Conservation (phyloP, 2,888 invertebrate genomes). For the Pandemis corylana region DNA sequence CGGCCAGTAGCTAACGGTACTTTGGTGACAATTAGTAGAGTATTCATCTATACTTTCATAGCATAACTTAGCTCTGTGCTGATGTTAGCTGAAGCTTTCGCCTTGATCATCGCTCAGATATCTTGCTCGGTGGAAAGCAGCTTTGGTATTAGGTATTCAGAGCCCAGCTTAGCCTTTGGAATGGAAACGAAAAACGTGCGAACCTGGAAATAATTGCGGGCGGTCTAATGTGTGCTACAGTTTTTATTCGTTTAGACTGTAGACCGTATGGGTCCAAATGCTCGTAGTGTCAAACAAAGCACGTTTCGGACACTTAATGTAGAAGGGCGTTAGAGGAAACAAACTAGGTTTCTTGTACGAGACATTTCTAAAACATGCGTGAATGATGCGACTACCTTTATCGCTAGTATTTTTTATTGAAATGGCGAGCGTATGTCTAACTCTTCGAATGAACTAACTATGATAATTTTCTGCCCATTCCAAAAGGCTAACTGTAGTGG, state of each 20-base stretch:
- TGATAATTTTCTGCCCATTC: too few relatives aligned
- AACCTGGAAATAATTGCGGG: slow-evolving; percentile 14
- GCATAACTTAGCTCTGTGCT: too few relatives aligned
- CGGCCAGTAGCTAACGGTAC: too few relatives aligned
- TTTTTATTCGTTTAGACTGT: slow-evolving; percentile 21
- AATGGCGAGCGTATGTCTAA: too few relatives aligned
- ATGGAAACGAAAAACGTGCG: slow-evolving; percentile 5
- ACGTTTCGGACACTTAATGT: slow-evolving; percentile 27
- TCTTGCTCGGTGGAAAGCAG: not conserved
- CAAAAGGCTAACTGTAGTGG: too few relatives aligned
- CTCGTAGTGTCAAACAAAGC: slow-evolving; percentile 4
- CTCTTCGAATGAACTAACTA: too few relatives aligned
- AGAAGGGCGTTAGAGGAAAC: not conserved
- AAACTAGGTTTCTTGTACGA: not conserved
- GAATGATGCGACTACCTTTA: too few relatives aligned
- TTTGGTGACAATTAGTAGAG: too few relatives aligned
- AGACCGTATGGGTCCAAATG: slow-evolving; percentile 4
- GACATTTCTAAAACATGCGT: too few relatives aligned
- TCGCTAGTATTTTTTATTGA: too few relatives aligned
- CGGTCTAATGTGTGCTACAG: not conserved
- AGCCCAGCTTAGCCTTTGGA: not conserved
- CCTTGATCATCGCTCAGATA: not conserved
- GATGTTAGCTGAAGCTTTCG: not conserved
- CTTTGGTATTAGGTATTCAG: not conserved
- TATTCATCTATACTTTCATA: too few relatives aligned